Conservation (phyloP, 1,140 invertebrate genomes). For the Drosophila kohkoa region DNA sequence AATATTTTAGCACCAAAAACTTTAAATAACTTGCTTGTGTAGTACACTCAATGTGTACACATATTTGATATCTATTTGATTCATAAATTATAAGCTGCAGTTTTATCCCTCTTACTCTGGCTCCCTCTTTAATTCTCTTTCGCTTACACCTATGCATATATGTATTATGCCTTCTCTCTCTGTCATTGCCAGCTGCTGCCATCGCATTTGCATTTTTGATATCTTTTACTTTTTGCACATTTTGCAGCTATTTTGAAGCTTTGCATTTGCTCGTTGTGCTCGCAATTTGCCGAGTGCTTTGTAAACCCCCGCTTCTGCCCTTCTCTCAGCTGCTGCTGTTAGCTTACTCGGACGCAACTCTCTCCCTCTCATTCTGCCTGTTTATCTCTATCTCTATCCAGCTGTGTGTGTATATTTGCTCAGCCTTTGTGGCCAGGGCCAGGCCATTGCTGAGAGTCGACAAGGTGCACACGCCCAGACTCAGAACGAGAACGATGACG, state of each 20-base stretch:
- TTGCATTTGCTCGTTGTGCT: constrained; percentile 31
- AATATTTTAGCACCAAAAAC: background rate
- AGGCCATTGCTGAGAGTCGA: constrained; percentile 32
- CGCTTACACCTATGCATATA: background rate
- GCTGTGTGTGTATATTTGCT: constrained; percentile 29
- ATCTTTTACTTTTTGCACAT: constrained; percentile 46
- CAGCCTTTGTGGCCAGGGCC: constrained; percentile 46
- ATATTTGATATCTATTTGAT: background rate
- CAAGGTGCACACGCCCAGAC: constrained; percentile 32
- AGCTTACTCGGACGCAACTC: background rate
- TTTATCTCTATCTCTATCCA: constrained; percentile 5
- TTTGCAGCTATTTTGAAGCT: constrained; percentile 42
- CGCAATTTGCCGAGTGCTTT: constrained; percentile 49
- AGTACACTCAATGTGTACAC: background rate
- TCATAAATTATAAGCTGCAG: background rate
- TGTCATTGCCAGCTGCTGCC: background rate
- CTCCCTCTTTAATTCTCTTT: background rate
- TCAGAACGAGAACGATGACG: constrained; percentile 16
- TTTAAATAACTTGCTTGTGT: background rate
- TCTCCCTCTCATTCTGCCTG: constrained; percentile 4
- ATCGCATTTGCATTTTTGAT: constrained; percentile 27
- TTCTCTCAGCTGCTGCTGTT: background rate
- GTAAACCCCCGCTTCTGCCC: background rate
- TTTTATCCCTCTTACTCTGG: background rate
- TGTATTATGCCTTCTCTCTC: background rate